phyloP scores from a whole-genome alignment of 2,888 invertebrate genomes.

The Steinernema scapterisci region DNA sequence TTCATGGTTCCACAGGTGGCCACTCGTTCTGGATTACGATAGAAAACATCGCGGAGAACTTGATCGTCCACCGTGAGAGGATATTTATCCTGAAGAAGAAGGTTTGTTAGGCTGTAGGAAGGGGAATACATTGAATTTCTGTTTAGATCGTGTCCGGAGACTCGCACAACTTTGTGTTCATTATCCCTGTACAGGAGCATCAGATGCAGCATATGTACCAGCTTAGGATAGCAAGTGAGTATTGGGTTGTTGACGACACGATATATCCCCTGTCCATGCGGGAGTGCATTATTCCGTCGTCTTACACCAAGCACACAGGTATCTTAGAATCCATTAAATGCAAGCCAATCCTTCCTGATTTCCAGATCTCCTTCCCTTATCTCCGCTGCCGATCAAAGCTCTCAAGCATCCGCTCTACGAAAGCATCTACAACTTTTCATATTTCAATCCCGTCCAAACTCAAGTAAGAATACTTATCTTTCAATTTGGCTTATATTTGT shows the following conservation, averaged over 20 bases:
- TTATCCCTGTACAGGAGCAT: slow-evolving; percentile 86
- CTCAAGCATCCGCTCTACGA: slow-evolving; percentile 80
- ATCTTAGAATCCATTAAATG: no score
- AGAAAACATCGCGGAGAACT: slow-evolving; percentile 89
- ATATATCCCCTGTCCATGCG: slow-evolving; percentile 75
- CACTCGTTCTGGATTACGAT: slow-evolving; percentile 98
- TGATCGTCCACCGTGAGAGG: slow-evolving; percentile 93
- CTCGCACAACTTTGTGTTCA: slow-evolving; percentile 85
- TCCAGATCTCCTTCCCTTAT: slow-evolving; percentile 86
- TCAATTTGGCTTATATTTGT: no score
- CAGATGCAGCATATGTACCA: slow-evolving; percentile 90
- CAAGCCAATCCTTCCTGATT: no score
- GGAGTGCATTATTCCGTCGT: slow-evolving; percentile 86
- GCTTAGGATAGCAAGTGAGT: slow-evolving; percentile 73
- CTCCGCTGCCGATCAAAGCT: slow-evolving; percentile 84
- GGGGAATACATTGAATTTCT: no score
- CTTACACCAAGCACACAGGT: slow-evolving; percentile 89
- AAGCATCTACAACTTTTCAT: slow-evolving; percentile 83
- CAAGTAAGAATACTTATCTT: slow-evolving; percentile 42
- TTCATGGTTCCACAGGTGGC: slow-evolving; percentile 79
- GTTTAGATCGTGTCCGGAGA: slow-evolving; percentile 77
- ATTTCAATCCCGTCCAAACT: slow-evolving; percentile 87
- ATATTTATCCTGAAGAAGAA: slow-evolving; percentile 82
- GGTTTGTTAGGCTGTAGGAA: no score
- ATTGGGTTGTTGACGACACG: slow-evolving; percentile 76